A percentile compares a stretch with the other conserved stretches of the same genome.
These are phyloP conservation scores for Anoura caudifer DNA, from an alignment of 2,113 vertebrate genomes.

Conservation along the genomic window DNA sequence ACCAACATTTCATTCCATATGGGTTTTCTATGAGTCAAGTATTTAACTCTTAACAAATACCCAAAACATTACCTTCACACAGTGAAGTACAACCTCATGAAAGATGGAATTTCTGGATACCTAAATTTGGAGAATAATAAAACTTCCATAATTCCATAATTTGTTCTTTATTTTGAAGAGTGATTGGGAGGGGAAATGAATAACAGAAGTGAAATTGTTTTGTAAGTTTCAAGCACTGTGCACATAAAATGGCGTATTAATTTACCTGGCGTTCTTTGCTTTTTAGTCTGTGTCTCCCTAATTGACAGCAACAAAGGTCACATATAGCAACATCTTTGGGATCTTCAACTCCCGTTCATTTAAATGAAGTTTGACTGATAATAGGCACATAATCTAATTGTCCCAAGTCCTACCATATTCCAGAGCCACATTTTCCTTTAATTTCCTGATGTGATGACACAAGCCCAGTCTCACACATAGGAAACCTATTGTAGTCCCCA, in stretches of 20 bases:
- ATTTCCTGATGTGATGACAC: background rate
- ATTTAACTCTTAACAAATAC: slow-evolving; percentile 65
- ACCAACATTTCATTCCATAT: slow-evolving; percentile 41
- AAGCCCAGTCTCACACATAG: background rate
- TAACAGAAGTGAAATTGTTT: background rate
- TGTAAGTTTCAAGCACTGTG: background rate
- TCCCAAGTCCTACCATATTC: background rate
- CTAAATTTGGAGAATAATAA: background rate
- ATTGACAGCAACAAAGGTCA: background rate
- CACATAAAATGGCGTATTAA: background rate
- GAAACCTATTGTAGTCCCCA: background rate
- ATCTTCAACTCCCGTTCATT: background rate
- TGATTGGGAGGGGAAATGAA: background rate
- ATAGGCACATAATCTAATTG: background rate
- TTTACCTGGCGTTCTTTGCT: background rate
- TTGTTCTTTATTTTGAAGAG: background rate
- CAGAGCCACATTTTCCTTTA: background rate
- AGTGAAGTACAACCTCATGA: background rate
- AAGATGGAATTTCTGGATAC: background rate
- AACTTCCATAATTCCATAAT: background rate
- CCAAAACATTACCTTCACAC: background rate
- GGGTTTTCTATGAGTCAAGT: slow-evolving; percentile 28
- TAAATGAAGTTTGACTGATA: background rate
- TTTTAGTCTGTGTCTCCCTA: background rate
- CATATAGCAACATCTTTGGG: background rate